phyloP scores from a whole-genome alignment of 1,140 invertebrate genomes.

The Geopemphigus sp. region DNA sequence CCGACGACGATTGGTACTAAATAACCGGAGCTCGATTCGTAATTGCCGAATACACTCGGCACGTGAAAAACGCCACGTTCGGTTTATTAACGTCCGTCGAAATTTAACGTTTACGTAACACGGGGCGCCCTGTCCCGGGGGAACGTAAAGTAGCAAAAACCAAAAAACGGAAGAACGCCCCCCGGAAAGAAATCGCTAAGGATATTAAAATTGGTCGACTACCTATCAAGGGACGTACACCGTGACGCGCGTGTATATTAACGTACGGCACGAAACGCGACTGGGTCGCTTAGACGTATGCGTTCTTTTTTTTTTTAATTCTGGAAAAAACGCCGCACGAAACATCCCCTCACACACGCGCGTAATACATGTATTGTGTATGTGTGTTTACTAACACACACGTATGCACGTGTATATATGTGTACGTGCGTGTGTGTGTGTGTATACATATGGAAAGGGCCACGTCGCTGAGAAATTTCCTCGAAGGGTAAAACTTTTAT shows the following conservation, averaged over 20 bases:
- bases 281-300: not conserved
- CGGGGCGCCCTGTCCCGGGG: too few species aligned
- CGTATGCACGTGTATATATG: not conserved
- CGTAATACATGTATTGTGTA: not conserved
- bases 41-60: too few species aligned
- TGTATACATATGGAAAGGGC: not conserved
- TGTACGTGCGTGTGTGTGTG: not conserved
- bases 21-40: too few species aligned
- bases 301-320: slow-evolving; percentile 17
- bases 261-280: not conserved
- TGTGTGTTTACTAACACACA: not conserved
- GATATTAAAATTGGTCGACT: too few species aligned
- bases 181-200: too few species aligned
- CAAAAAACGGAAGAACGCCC: too few species aligned
- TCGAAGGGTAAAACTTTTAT: slow-evolving; percentile 49
- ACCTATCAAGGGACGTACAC: not conserved
- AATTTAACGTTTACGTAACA: too few species aligned
- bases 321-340: slow-evolving; percentile 7
- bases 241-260: not conserved
- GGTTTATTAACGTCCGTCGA: too few species aligned
- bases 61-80: too few species aligned
- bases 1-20: too few species aligned
- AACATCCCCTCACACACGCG: not conserved
- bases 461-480: slow-evolving; percentile 45
- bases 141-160: too few species aligned